Conservation (phyloP, 2,888 invertebrate species). For the Caenorhabditis wallacei region DNA sequence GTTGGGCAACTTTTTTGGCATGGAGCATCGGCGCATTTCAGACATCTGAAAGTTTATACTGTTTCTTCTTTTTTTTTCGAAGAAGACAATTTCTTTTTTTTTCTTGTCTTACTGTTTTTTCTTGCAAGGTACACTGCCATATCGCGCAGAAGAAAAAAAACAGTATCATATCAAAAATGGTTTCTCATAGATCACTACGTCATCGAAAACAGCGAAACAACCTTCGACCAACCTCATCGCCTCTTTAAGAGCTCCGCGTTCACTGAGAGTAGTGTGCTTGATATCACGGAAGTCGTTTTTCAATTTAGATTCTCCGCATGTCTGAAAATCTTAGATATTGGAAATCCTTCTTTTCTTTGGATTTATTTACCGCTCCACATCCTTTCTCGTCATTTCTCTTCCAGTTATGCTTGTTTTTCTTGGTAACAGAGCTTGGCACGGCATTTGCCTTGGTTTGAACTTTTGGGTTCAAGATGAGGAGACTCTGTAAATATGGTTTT, state of each 20-base stretch:
- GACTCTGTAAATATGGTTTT: slow-evolving; percentile 89
- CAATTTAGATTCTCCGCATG: slow-evolving; percentile 86
- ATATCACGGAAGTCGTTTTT: slow-evolving; percentile 96
- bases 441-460: slow-evolving; percentile 89
- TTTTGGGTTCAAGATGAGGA: slow-evolving; percentile 91
- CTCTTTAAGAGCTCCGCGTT: slow-evolving; percentile 91
- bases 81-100: slow-evolving; percentile 9
- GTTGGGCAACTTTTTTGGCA: slow-evolving; percentile 97
- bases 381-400: slow-evolving; percentile 93
- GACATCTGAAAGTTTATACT: slow-evolving; percentile 56
- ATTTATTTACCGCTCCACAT: slow-evolving; percentile 87
- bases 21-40: slow-evolving; percentile 83
- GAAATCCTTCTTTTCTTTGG: neutral
- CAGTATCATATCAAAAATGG: slow-evolving; percentile 18
- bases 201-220: slow-evolving; percentile 2
- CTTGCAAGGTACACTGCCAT: neutral
- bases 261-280: slow-evolving; percentile 96
- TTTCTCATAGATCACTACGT: slow-evolving; percentile 56
- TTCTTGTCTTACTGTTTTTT: neutral
- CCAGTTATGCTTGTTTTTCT: slow-evolving; percentile 94
- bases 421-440: slow-evolving; percentile 91
- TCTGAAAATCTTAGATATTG: slow-evolving; percentile 69
- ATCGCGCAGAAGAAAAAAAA: slow-evolving; percentile 1
- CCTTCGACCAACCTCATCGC: slow-evolving; percentile 73
- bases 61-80: neutral